Evolutionary conservation across 2,797 vertebrate species (phyloP).

Genomic region (Thunnus albacares): DNA sequence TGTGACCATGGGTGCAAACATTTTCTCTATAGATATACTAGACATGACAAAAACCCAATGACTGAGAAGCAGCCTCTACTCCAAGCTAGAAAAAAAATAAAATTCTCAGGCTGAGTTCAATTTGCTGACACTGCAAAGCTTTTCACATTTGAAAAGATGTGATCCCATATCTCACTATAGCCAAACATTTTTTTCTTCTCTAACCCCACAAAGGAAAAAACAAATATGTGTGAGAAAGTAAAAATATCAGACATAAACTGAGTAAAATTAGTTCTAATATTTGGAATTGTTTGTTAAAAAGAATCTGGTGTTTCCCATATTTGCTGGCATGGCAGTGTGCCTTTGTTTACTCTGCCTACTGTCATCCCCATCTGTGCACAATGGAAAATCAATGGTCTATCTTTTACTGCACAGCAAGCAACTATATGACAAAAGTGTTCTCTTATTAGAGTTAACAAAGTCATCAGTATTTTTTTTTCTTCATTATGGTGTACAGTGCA

Average conservation of each 20-base stretch:
- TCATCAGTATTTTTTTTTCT: conserved; percentile 33
- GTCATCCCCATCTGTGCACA: conserved; percentile 44
- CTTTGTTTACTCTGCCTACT: conserved; percentile 48
- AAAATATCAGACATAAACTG: background rate
- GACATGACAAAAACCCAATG: conserved; percentile 27
- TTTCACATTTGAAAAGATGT: conserved; percentile 33
- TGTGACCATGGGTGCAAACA: background rate
- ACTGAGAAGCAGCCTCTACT: conserved; percentile 4
- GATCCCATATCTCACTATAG: conserved; percentile 37
- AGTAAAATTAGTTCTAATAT: background rate
- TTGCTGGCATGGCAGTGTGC: conserved; percentile 7
- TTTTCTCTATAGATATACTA: background rate
- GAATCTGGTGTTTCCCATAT: conserved; percentile 9
- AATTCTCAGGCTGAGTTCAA: conserved; percentile 31
- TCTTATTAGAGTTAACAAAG: conserved; percentile 45
- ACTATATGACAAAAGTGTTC: conserved; percentile 22
- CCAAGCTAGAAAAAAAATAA: background rate
- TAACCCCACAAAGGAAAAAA: conserved; percentile 5
- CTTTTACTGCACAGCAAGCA: conserved; percentile 42
- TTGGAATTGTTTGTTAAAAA: background rate
- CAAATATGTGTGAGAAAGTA: background rate
- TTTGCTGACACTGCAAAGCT: conserved; percentile 51
- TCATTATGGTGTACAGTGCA: conserved; percentile 15
- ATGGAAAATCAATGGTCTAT: conserved; percentile 41
- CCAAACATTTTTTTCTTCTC: conserved; percentile 31